Conservation (phyloP, 1,140 invertebrate genomes). For the Zaprionus vittiger region DNA sequence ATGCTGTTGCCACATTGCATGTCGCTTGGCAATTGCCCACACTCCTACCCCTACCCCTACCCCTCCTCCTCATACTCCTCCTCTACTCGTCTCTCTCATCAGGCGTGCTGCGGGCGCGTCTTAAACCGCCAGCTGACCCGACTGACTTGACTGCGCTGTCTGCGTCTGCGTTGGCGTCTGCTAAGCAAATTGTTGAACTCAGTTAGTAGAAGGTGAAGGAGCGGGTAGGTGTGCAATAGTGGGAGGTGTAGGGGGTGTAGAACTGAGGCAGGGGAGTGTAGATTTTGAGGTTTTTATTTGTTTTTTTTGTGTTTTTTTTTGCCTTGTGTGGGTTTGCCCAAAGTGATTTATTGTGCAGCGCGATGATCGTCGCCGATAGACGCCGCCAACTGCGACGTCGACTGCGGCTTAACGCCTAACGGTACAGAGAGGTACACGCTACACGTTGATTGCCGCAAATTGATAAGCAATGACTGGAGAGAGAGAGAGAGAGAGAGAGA, state of each 20-base stretch:
- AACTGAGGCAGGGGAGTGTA: constrained; percentile 12
- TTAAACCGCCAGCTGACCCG: constrained; percentile 49
- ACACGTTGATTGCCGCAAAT: constrained; percentile 47
- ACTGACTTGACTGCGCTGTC: constrained; percentile 1
- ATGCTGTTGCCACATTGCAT: constrained; percentile 61
- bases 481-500: constrained; percentile 4
- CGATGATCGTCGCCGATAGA: constrained; percentile 36
- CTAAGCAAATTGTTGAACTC: constrained; percentile 65
- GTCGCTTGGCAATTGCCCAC: constrained; percentile 53
- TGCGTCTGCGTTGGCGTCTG: constrained; percentile 43
- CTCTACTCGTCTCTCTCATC: constrained; percentile 8
- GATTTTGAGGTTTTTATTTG: background rate
- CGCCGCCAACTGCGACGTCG: background rate
- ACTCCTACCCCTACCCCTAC: background rate
- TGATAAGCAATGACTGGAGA: constrained; percentile 58
- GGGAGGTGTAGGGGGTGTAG: background rate
- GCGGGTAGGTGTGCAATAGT: background rate
- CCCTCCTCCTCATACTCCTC: background rate
- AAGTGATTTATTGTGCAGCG: constrained; percentile 55
- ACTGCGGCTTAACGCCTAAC: constrained; percentile 64
- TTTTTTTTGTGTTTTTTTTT: background rate
- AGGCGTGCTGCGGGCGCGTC: constrained; percentile 60
- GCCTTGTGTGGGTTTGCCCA: constrained; percentile 55
- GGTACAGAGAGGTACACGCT: constrained; percentile 36
- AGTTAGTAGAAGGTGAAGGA: background rate